phyloP scores from a whole-genome alignment of 2,797 vertebrate species.

The Allobates femoralis region DNA sequence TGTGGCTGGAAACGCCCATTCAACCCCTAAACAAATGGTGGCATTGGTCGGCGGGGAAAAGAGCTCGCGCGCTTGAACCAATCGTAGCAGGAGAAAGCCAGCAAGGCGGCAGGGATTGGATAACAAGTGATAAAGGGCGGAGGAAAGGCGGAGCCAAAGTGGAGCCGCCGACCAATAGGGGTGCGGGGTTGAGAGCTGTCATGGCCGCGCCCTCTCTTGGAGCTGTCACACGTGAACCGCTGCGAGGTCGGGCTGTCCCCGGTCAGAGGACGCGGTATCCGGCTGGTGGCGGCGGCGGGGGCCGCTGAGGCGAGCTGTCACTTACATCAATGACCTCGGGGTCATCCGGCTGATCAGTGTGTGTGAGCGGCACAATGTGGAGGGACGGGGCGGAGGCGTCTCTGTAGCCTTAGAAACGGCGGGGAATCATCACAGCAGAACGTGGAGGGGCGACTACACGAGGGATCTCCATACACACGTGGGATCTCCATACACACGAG shows the following conservation, averaged over 20 bases:
- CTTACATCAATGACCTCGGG: neutral
- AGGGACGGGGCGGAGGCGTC: too few relatives aligned
- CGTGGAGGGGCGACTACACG: too few relatives aligned
- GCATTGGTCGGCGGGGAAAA: conserved; percentile 4
- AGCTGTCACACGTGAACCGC: conserved; percentile 52
- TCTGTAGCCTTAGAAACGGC: too few relatives aligned
- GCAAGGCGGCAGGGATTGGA: neutral
- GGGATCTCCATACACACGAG: too few relatives aligned
- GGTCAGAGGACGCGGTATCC: neutral
- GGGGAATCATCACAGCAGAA: too few relatives aligned
- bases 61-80: neutral
- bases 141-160: neutral
- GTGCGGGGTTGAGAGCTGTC: conserved; percentile 10
- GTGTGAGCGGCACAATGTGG: too few relatives aligned
- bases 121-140: neutral
- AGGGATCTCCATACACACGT: too few relatives aligned
- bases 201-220: conserved; percentile 51
- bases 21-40: conserved; percentile 55
- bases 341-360: too few relatives aligned
- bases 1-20: neutral
- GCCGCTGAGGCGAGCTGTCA: too few relatives aligned
- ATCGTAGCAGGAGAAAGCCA: neutral
- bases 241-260: conserved; percentile 53
- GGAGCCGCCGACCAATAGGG: conserved; percentile 9
- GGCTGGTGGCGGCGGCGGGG: neutral